Evolutionary conservation across 2,113 vertebrate genomes (phyloP), one percentile per base, ranked within the genome.

Genomic region (Gallinago undulata): DNA sequence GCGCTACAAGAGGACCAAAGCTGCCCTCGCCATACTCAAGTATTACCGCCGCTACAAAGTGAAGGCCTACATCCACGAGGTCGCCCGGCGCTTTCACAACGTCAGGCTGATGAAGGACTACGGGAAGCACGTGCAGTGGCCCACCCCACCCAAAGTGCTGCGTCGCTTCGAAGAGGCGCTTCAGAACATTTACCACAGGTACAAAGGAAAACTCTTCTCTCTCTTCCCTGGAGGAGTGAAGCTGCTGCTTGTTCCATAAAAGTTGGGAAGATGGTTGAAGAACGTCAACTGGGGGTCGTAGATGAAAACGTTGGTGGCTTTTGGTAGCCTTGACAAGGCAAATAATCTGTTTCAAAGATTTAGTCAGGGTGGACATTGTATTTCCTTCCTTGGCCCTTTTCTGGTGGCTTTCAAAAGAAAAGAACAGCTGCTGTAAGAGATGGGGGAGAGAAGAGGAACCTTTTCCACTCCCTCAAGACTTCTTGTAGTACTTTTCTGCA

Each of bases 1-100:
- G 95, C 98, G 97, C 31, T 99, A 99, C 91, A 98, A 98, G 89
- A 98, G 98, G 60, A 99, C 99, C 50, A 98, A 96, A 45, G 99
- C 99, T 0, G 99, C 98, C 2, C 97, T 99, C 56, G 96, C 97
- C 8, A 99, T 99, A 80, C 94, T 98, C 77, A 97, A 93, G 51
- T 98, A 98, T 6, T 99, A 99, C 95, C 97, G 99, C 19, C 98
- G 97, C 95, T 99, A 99, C 98, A 99, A 99, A 77, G 99, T 99
- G 18, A 99, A 98, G 73, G 98, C 99, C 0, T 99, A 99, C 97
- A 98, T 99, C 97, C 97, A 84, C 0, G 99, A 99, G 96, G 97
- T 99, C 7, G 92, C 98, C 95, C 97, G 96, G 0, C 99, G 99
- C 95, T 99, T 99, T 94, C 98, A 97, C 2, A 98, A 97, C 2